A percentile compares a stretch with the other conserved stretches of the same genome.
phyloP scores from a whole-genome alignment of 2,888 invertebrate genomes.

The Ormyrus rosae region DNA sequence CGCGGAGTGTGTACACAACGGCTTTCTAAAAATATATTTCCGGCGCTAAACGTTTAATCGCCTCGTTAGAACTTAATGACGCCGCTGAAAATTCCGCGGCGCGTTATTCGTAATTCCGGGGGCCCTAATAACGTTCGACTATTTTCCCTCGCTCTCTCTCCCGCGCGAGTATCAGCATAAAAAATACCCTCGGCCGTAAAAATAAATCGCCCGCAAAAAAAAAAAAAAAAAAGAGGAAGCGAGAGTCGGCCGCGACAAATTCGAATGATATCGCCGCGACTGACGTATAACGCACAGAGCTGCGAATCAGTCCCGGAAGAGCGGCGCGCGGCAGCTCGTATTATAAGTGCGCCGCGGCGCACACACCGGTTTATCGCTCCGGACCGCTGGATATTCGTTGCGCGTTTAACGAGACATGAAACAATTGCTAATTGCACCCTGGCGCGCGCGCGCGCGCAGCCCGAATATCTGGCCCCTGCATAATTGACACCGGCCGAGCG shows the following conservation, averaged over 20 bases:
- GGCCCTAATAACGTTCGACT: conserved; percentile 24
- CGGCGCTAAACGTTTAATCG: conserved; percentile 30
- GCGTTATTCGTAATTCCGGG: conserved; percentile 22
- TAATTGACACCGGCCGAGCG: conserved; percentile 61
- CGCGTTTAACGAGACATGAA: conserved; percentile 59
- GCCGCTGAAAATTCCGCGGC: conserved; percentile 18
- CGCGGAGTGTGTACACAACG: not conserved
- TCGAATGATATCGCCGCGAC: not conserved
- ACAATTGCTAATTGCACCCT: conserved; percentile 63
- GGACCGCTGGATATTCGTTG: conserved; percentile 54
- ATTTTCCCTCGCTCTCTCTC: not conserved
- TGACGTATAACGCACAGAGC: not conserved
- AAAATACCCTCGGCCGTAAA: not conserved
- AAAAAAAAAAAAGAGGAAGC: not conserved
- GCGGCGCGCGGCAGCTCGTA: not conserved
- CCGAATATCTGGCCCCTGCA: conserved; percentile 63
- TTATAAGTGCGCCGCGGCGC: not conserved
- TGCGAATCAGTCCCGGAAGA: conserved; percentile 19
- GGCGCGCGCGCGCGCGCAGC: conserved; percentile 54
- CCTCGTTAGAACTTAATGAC: conserved; percentile 40
- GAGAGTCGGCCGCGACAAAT: not conserved
- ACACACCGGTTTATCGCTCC: conserved; percentile 8
- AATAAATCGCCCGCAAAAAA: not conserved
- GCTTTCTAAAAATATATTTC: conserved; percentile 29
- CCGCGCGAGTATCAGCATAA: not conserved